Evolutionary conservation across 1,140 invertebrate species (phyloP).

Genomic region (Pogonomyrmex barbatus): DNA sequence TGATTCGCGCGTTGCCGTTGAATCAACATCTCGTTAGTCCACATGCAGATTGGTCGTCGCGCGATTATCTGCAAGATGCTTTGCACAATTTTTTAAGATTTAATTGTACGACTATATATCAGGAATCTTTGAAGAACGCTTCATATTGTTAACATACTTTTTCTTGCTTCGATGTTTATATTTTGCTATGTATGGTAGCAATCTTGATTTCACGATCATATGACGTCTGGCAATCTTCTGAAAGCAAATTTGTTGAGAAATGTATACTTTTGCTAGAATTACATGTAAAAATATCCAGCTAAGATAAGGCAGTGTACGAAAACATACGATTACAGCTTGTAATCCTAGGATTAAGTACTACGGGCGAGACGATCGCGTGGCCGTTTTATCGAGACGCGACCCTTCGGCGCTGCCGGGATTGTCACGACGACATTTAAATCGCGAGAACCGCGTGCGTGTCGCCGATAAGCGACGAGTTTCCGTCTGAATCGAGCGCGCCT

Average conservation of each 20-base stretch:
- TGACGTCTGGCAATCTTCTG: not conserved
- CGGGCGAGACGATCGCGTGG: not conserved
- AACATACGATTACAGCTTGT: not conserved
- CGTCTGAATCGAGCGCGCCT: slow-evolving; percentile 22
- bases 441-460: not conserved
- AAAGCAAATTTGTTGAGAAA: not conserved
- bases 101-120: no score
- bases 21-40: not conserved
- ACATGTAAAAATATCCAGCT: not conserved
- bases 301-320: not conserved
- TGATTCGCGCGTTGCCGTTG: no score
- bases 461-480: slow-evolving; percentile 18
- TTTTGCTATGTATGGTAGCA: not conserved
- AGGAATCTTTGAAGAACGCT: no score
- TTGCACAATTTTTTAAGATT: no score
- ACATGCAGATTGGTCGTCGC: not conserved
- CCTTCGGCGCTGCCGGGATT: slow-evolving; percentile 18
- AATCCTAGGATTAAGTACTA: not conserved
- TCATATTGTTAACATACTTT: not conserved
- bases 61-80: not conserved
- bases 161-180: not conserved
- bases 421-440: slow-evolving; percentile 46
- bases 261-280: not conserved
- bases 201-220: not conserved
- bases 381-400: slow-evolving; percentile 20